Conservation (phyloP, 2,113 vertebrate species). For the Ornithorhynchus anatinus region DNA sequence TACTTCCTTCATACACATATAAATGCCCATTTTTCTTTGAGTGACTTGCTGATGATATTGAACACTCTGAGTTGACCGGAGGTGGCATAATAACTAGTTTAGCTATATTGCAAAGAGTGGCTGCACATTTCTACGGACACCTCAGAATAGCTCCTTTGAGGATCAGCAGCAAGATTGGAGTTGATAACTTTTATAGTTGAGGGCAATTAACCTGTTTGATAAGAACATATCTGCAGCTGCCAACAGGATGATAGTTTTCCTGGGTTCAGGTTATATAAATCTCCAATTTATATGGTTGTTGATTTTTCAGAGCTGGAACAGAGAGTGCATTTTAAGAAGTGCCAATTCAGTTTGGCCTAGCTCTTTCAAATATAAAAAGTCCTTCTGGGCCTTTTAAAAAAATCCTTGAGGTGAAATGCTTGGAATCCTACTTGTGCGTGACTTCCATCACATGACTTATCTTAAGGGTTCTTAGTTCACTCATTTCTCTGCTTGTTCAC, state of each 20-base stretch:
- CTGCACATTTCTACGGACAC: background rate
- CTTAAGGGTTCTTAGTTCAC: background rate
- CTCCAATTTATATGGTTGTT: too few relatives aligned
- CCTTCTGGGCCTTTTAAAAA: background rate
- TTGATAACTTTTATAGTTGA: background rate
- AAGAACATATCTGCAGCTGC: background rate
- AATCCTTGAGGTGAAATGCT: background rate
- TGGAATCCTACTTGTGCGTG: background rate
- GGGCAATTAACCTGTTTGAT: background rate
- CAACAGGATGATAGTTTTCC: background rate
- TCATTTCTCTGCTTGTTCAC: background rate
- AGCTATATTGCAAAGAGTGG: too few relatives aligned
- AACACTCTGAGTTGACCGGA: too few relatives aligned
- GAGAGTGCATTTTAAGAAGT: background rate
- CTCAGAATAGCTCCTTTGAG: background rate
- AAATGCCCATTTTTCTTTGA: too few relatives aligned
- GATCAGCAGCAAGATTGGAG: too few relatives aligned
- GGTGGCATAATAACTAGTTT: too few relatives aligned
- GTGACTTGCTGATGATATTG: too few relatives aligned
- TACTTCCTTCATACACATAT: too few relatives aligned
- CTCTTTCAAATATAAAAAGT: background rate
- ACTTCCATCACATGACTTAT: background rate
- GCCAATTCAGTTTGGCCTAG: background rate
- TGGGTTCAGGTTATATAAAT: too few relatives aligned
- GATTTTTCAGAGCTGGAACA: background rate